Evolutionary conservation across 2,113 vertebrate genomes (phyloP).

Genomic region (Eleginops maclovinus): DNA sequence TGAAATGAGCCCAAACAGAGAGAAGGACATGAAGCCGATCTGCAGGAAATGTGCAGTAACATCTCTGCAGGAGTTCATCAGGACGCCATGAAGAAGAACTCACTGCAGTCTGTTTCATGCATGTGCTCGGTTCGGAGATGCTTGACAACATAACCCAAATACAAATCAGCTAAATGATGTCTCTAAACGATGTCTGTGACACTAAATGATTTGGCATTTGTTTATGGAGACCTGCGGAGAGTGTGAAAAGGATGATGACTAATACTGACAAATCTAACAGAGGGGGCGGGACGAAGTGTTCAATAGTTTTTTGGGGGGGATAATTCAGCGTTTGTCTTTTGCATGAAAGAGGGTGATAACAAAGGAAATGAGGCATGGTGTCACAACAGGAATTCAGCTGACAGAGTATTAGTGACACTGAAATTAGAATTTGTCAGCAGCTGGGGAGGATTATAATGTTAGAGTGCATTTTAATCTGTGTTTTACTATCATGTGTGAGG

Average conservation of each 20-base stretch:
- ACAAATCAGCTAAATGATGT: no score
- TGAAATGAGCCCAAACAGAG: no score
- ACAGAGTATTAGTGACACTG: constrained; percentile 11
- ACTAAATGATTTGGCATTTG: constrained; percentile 27
- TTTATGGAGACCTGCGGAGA: constrained; percentile 51
- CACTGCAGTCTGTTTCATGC: not conserved
- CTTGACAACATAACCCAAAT: no score
- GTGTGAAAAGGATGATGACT: constrained; percentile 53
- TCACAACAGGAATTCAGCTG: constrained; percentile 52
- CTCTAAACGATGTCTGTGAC: constrained; percentile 28
- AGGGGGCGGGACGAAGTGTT: constrained; percentile 1
- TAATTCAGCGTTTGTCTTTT: constrained; percentile 22
- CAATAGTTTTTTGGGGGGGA: not conserved
- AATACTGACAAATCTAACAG: constrained; percentile 38
- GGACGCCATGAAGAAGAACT: not conserved
- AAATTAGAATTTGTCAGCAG: constrained; percentile 16
- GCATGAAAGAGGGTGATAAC: constrained; percentile 10
- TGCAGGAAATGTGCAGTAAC: constrained; percentile 40
- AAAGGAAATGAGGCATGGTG: constrained; percentile 37
- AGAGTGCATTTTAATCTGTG: not conserved
- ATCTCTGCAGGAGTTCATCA: constrained; percentile 16
- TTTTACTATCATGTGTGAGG: no score
- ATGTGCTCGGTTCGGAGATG: no score
- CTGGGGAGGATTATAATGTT: not conserved
- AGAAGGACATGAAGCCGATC: constrained; percentile 5